Conservation (phyloP, 2,113 vertebrate species). For the Psilopogon haemacephalus region DNA sequence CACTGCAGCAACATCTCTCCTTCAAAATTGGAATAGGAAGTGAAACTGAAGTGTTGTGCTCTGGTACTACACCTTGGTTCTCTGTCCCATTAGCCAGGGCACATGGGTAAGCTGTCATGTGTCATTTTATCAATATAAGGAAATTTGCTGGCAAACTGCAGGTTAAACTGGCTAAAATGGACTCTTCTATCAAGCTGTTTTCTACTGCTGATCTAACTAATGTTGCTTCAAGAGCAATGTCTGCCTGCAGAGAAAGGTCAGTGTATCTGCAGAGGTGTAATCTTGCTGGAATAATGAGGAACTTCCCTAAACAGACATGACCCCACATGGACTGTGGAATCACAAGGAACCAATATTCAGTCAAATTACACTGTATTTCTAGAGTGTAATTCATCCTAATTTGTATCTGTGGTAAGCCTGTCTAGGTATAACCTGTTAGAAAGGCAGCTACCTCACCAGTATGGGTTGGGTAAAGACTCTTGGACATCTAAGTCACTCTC, state of each 20-base stretch:
- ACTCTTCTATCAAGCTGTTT: background rate
- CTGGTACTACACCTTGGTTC: background rate
- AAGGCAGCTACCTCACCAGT: background rate
- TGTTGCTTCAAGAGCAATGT: background rate
- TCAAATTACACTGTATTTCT: background rate
- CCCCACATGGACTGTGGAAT: background rate
- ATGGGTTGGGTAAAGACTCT: background rate
- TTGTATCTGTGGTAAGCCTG: background rate
- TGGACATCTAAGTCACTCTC: background rate
- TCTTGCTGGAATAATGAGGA: background rate
- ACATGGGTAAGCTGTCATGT: background rate
- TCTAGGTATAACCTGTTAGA: background rate
- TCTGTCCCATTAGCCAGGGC: background rate
- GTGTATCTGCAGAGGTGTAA: background rate
- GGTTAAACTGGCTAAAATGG: background rate
- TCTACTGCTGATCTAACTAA: background rate
- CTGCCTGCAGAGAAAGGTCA: background rate
- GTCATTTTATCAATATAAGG: background rate
- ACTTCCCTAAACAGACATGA: background rate
- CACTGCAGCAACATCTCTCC: accelerated
- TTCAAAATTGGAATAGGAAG: background rate
- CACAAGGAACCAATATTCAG: background rate
- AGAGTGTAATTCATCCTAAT: background rate
- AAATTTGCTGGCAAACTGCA: background rate
- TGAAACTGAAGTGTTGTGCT: background rate